phyloP scores from a whole-genome alignment of 2,797 vertebrate species.

The Nyctibius grandis region DNA sequence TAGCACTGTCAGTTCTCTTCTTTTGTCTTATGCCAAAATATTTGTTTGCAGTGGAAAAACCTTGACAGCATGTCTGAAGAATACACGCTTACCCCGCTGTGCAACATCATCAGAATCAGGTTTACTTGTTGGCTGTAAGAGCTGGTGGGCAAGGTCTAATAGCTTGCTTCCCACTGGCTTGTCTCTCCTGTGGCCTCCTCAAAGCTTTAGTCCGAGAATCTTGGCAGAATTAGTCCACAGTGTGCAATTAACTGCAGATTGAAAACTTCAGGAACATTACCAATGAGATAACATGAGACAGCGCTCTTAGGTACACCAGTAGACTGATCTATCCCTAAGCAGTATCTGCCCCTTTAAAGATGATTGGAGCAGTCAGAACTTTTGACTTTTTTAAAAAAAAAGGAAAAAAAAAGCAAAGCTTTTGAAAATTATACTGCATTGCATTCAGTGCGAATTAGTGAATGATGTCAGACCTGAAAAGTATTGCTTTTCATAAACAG shows the following conservation, averaged over 20 bases:
- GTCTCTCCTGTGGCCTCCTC: background rate
- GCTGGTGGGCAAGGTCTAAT: background rate
- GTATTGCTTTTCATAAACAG: background rate
- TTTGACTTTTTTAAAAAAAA: background rate
- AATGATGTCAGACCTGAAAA: background rate
- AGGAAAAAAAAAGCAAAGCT: background rate
- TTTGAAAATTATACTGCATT: background rate
- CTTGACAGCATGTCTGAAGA: background rate
- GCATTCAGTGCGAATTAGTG: background rate
- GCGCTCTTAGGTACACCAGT: background rate
- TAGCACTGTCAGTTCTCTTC: background rate
- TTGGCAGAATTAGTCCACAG: background rate
- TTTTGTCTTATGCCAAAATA: background rate
- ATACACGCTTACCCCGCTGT: accelerated
- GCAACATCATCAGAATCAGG: background rate
- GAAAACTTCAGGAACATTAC: background rate
- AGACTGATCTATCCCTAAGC: background rate
- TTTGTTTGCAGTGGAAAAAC: background rate
- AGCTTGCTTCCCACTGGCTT: background rate
- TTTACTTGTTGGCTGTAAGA: background rate
- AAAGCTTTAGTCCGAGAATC: background rate
- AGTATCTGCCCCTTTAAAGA: background rate
- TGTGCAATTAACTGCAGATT: background rate
- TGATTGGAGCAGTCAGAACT: background rate
- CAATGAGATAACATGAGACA: background rate